These are phyloP conservation scores for Emberiza fucata DNA, from an alignment of 2,113 vertebrate genomes.

Conservation along the genomic window DNA sequence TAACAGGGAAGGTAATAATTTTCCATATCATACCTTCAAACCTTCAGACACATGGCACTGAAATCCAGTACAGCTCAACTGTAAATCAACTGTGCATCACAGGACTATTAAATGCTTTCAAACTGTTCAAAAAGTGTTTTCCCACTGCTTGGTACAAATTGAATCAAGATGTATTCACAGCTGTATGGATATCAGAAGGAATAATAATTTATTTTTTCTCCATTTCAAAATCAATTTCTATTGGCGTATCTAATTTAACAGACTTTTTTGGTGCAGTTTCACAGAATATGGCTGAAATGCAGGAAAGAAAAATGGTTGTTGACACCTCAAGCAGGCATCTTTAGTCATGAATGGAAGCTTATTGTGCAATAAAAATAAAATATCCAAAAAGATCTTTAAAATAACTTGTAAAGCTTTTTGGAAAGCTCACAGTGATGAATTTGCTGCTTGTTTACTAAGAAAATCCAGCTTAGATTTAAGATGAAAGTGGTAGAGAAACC, in stretches of 20 bases:
- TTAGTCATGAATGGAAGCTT: constrained; percentile 51
- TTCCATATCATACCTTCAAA: constrained; percentile 60
- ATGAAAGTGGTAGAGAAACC: constrained; percentile 67
- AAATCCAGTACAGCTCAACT: constrained; percentile 47
- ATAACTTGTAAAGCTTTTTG: constrained; percentile 71
- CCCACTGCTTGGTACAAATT: constrained; percentile 49
- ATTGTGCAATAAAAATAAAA: constrained; percentile 69
- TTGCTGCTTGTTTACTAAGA: constrained; percentile 73
- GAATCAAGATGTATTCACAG: constrained; percentile 63
- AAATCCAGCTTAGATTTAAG: constrained; percentile 64
- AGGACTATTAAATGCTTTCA: constrained; percentile 54
- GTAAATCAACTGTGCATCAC: constrained; percentile 64
- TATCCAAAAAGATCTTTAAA: constrained; percentile 65
- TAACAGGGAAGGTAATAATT: constrained; percentile 59
- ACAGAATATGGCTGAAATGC: background rate
- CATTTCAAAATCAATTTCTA: constrained; percentile 48
- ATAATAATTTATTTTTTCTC: constrained; percentile 31
- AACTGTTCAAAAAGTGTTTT: constrained; percentile 53
- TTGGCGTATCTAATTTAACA: constrained; percentile 19
- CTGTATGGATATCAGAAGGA: constrained; percentile 50
- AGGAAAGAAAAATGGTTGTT: constrained; percentile 11
- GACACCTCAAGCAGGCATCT: constrained; percentile 17
- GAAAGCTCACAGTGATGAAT: constrained; percentile 67
- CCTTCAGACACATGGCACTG: constrained; percentile 46
- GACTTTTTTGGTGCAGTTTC: constrained; percentile 9